These are phyloP conservation scores for Heliconius aoede DNA, from an alignment of 2,888 invertebrate genomes.

Conservation along the genomic window DNA sequence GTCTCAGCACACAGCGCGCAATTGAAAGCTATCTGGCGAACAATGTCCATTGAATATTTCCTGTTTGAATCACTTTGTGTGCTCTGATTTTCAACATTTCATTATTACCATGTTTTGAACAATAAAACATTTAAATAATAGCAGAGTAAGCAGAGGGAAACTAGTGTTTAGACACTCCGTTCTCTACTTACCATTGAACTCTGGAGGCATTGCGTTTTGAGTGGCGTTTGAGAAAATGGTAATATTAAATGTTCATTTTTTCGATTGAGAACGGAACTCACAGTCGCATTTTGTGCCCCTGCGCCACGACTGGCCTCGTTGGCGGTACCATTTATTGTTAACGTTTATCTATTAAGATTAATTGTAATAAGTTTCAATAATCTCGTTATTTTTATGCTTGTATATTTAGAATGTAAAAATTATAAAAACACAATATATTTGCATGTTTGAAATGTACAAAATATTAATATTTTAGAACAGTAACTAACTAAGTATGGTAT, in stretches of 20 bases:
- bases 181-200: too few relatives aligned
- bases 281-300: too few relatives aligned
- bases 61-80: constrained; percentile 16
- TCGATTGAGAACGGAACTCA: too few relatives aligned
- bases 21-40: constrained; percentile 13
- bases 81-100: constrained; percentile 11
- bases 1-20: constrained; percentile 15
- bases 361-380: background rate
- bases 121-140: too few relatives aligned
- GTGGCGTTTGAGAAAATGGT: too few relatives aligned
- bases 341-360: background rate
- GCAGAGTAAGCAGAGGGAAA: too few relatives aligned
- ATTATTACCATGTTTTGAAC: constrained; percentile 1
- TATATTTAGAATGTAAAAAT: background rate
- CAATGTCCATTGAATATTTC: constrained; percentile 19
- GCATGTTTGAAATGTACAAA: background rate
- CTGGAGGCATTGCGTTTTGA: too few relatives aligned
- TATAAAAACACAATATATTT: background rate
- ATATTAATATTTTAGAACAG: background rate
- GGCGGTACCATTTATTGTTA: too few relatives aligned
- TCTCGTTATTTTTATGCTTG: background rate
- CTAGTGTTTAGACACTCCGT: too few relatives aligned
- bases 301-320: too few relatives aligned
- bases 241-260: too few relatives aligned
- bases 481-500: too few relatives aligned